Evolutionary conservation across 1,140 invertebrate species (phyloP), one percentile per base, ranked within the genome.

Genomic region (Nasonia giraulti): DNA sequence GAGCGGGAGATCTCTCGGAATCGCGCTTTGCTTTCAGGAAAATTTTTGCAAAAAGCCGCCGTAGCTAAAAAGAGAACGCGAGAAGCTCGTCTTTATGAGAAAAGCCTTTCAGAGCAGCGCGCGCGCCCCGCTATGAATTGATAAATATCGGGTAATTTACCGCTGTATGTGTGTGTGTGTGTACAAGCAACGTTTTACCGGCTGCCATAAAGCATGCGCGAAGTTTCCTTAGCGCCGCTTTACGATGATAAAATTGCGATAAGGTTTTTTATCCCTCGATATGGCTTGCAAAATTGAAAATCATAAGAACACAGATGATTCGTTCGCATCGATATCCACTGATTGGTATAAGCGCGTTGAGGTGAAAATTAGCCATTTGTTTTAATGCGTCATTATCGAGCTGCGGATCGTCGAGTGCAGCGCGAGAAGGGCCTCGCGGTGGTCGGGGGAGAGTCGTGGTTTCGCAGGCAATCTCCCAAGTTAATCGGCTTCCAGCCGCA

Each of bases 401-500:
- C 55, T 50, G 14, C 10, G 12, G 1, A 17, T 27, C 27, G n/a
- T 23, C 5, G 11, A 62, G 55, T 20, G 20, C 27, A 27, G 27
- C 17, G 55, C 55, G 55, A 5, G 55, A 62, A 17, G 20, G 17
- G 55, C 17, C 3, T 62, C 40, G 55, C 20, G 47, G 47, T 50
- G 14, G 14, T 62, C n/a, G 55, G 17, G 20, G 55, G 17, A 62
- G 55, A 62, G 55, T n/a, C 20, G 55, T n/a, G 37, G 82, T 83
- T 27, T 69, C 10, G 82, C 23, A 77, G 62, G 50, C 75, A 83
- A 83, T 83, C 74, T 83, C 23, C 62, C 33, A 27, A 83, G 82
- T 78, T 83, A 77, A 83, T 77, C 74, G 82, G 75, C 75, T 78
- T 83, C 40, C 7, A 40, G 33, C 14, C 47, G 33, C 50, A n/a